Evolutionary conservation across 2,888 invertebrate species (phyloP).

Genomic region (Plusia festucae): DNA sequence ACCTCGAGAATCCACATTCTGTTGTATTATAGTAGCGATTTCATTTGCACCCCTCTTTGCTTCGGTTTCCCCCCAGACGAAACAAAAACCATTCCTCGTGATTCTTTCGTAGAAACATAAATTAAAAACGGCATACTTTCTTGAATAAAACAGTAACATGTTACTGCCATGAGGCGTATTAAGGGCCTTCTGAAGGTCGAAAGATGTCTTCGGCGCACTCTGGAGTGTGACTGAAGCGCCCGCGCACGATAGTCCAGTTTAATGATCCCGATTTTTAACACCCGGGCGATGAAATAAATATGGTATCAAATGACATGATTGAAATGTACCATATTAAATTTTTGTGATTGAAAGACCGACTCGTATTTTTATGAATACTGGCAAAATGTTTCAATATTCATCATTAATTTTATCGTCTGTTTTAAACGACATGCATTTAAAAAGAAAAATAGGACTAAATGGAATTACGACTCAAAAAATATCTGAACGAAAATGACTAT

Average conservation of each 20-base stretch:
- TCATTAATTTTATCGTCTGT: background rate
- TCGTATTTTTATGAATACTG: slow-evolving; percentile 19
- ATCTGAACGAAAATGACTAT: background rate
- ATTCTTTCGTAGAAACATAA: slow-evolving; percentile 14
- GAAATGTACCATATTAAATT: slow-evolving; percentile 26
- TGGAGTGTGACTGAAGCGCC: slow-evolving; percentile 2
- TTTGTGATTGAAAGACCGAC: slow-evolving; percentile 22
- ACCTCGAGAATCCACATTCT: slow-evolving; percentile 8
- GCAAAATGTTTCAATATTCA: slow-evolving; percentile 12
- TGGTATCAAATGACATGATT: slow-evolving; percentile 27
- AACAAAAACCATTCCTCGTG: slow-evolving; percentile 14
- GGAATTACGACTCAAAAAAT: background rate
- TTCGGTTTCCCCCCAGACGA: slow-evolving; percentile 12
- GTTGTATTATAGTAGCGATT: slow-evolving; percentile 10
- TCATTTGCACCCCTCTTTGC: slow-evolving; percentile 14
- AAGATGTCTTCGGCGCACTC: slow-evolving; percentile 8
- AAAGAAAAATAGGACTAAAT: background rate
- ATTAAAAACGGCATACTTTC: slow-evolving; percentile 10
- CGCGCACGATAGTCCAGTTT: background rate
- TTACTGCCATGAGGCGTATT: slow-evolving; percentile 14
- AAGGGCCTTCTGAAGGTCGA: slow-evolving; percentile 14
- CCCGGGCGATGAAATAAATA: slow-evolving; percentile 12
- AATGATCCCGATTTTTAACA: slow-evolving; percentile 1
- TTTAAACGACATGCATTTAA: background rate
- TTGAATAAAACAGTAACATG: background rate